Percentiles rank a stretch among this genome's conserved stretches.
These are phyloP conservation scores for Synergus gifuensis DNA, from an alignment of 2,888 invertebrate genomes.

Conservation along the genomic window DNA sequence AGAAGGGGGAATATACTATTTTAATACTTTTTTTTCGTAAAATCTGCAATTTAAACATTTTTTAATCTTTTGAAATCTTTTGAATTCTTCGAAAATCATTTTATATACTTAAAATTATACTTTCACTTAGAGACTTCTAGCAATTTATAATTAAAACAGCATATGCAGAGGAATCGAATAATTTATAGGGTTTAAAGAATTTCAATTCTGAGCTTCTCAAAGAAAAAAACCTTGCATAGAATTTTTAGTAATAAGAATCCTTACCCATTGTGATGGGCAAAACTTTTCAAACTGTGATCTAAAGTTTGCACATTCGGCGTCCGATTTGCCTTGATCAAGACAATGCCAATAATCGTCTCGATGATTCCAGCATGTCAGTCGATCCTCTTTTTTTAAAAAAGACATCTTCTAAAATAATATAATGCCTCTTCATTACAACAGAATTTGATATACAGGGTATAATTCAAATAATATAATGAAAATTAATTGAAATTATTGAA, in stretches of 20 bases:
- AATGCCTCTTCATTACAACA: background rate
- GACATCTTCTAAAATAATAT: slow-evolving; percentile 82
- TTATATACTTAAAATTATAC: too few species aligned
- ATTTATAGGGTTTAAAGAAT: too few species aligned
- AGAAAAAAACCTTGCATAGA: too few species aligned
- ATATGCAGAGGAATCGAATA: too few species aligned
- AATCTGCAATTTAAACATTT: too few species aligned
- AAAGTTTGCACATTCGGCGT: slow-evolving; percentile 85
- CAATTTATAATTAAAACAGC: too few species aligned
- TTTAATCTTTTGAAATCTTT: too few species aligned
- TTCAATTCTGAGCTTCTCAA: too few species aligned
- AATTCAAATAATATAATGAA: too few species aligned
- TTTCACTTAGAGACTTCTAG: too few species aligned
- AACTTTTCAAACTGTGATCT: slow-evolving; percentile 87
- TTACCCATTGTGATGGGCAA: slow-evolving; percentile 91
- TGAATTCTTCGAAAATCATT: too few species aligned
- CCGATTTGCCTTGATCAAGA: slow-evolving; percentile 84
- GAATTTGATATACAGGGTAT: background rate
- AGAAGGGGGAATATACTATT: slow-evolving; percentile 26
- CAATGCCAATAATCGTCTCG: slow-evolving; percentile 95
- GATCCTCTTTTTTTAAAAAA: slow-evolving; percentile 88
- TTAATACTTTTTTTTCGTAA: background rate
- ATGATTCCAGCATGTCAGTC: slow-evolving; percentile 90
- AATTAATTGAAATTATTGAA: too few species aligned
- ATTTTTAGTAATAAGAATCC: slow-evolving; percentile 53